Evolutionary conservation across 1,140 invertebrate species (phyloP), one percentile per base, ranked within the genome.

Genomic region (Danaus plexippus): DNA sequence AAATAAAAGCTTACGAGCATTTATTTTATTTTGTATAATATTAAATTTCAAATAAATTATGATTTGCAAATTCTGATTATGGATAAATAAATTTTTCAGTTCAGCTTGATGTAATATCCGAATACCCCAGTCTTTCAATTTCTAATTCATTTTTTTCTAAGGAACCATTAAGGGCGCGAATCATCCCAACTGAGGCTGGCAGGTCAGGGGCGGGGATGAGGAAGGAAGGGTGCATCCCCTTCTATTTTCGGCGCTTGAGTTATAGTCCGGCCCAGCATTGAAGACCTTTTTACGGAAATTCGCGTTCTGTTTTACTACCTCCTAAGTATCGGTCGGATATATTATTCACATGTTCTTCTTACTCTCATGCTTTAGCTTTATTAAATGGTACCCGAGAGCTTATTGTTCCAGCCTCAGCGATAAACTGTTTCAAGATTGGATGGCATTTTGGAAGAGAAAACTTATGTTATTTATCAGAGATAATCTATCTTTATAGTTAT

Each of bases 251-350:
- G 73, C 64, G 65, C 74, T 76, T 82, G 76, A 83, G 69, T 80
- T 84, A 85, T 85, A 82, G 75, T 70, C 71, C 75, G 77, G 74
- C 79, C 79, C 77, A 83, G 77, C 72, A 76, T 77, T 83, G 72
- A 77, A 83, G 80, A 80, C 74, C 82, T 80, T 82, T 75, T 79
- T 83, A 80, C 77, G 68, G 75, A 83, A 83, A 76, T 85, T 75
- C 69, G 61, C 75, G 72, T 80, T 78, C 60, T 71, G 72, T 77
- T 85, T 83, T 85, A 82, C 80, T 61, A 61, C 64, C 69, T 79
- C 71, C 73, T 85, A 73, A 85, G 75, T 69, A 70, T 72, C 55
- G 73, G 71, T 69, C 62, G 69, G 61, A 71, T 83, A 80, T 82
- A 83, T 82, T 77, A 85, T 85, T 85, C 78, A 80, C 60, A 68